Percentiles rank a stretch among this genome's conserved stretches.
Conservation (phyloP, 2,888 invertebrate species). For the Yponomeuta sedellus region DNA sequence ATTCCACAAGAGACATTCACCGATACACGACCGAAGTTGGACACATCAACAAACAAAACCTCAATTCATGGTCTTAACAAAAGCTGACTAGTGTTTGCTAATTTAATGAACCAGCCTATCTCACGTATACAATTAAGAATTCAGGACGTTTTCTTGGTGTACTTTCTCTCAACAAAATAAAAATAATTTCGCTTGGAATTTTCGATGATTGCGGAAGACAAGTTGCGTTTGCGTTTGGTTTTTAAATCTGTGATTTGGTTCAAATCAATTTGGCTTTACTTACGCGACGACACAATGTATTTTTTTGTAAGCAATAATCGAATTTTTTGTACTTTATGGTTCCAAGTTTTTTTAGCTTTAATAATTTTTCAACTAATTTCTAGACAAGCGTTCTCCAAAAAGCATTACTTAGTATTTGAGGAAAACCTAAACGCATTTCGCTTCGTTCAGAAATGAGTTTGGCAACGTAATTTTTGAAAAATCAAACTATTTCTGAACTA, state of each 20-base stretch:
- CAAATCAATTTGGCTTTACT: background rate
- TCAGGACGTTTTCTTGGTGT: background rate
- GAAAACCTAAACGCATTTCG: too few species aligned
- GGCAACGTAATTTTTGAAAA: background rate
- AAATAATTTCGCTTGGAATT: conserved; percentile 2
- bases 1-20: conserved; percentile 25
- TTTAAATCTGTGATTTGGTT: too few species aligned
- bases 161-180: background rate
- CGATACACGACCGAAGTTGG: conserved; percentile 25
- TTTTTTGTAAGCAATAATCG: too few species aligned
- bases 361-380: too few species aligned
- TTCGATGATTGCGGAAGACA: background rate
- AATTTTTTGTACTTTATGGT: too few species aligned
- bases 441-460: background rate
- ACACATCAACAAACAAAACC: conserved; percentile 36
- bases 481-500: background rate
- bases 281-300: too few species aligned
- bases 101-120: background rate
- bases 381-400: too few species aligned
- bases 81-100: background rate
- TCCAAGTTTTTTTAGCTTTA: too few species aligned
- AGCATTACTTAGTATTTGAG: too few species aligned
- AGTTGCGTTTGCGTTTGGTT: background rate
- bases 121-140: background rate
- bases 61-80: background rate